Percentiles rank a stretch among this genome's conserved stretches.
phyloP scores from a whole-genome alignment of 2,113 vertebrate species.

The Megaleporinus macrocephalus region DNA sequence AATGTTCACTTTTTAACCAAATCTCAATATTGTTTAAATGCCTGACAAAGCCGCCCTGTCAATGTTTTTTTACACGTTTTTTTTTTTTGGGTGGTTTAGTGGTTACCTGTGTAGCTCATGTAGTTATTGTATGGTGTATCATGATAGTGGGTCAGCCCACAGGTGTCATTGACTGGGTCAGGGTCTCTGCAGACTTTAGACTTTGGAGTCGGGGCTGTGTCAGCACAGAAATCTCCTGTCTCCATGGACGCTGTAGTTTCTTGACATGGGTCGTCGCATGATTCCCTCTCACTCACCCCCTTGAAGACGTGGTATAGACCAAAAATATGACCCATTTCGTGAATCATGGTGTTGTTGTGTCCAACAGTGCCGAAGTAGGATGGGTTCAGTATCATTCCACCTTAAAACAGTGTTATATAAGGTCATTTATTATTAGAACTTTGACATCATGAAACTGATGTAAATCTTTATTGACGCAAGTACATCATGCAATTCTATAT shows the following conservation, averaged over 20 bases:
- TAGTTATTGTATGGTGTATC: conserved; percentile 94
- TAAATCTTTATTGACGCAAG: background rate
- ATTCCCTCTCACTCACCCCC: conserved; percentile 94
- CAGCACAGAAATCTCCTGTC: conserved; percentile 94
- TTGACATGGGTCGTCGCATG: conserved; percentile 94
- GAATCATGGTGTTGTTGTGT: conserved; percentile 95
- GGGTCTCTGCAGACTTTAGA: conserved; percentile 91
- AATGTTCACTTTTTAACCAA: no score
- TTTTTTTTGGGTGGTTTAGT: no score
- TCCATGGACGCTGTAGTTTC: conserved; percentile 93
- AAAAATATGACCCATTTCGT: conserved; percentile 93
- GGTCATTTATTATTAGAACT: background rate
- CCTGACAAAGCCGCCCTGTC: no score
- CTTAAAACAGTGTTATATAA: conserved; percentile 65
- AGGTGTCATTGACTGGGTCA: conserved; percentile 86
- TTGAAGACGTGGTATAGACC: conserved; percentile 98
- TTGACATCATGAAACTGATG: no score
- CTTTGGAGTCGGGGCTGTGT: conserved; percentile 92
- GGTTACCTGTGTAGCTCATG: conserved; percentile 97
- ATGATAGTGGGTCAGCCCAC: conserved; percentile 82
- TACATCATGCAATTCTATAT: background rate
- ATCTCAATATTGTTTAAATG: no score
- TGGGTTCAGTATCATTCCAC: conserved; percentile 94
- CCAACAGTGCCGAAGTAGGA: conserved; percentile 88
- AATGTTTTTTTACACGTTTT: no score